A percentile compares a stretch with the other conserved stretches of the same genome.
These are phyloP conservation scores for Nyctibius bracteatus DNA, from an alignment of 2,113 vertebrate species.

Conservation along the genomic window DNA sequence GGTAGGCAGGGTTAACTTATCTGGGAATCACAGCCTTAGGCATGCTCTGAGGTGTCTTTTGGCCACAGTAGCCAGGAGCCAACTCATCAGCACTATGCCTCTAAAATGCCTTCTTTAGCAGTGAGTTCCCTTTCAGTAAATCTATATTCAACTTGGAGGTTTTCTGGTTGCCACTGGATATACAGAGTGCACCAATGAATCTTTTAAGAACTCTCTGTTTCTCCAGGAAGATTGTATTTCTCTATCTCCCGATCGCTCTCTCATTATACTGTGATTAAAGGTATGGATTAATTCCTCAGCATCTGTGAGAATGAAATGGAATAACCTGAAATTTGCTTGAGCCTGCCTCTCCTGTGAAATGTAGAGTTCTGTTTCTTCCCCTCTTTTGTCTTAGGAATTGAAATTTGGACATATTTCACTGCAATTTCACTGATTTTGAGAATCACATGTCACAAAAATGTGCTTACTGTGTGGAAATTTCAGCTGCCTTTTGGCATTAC, in stretches of 20 bases:
- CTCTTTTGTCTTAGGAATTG: neutral
- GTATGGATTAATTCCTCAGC: neutral
- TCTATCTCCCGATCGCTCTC: neutral
- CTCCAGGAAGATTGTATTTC: neutral
- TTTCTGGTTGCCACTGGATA: neutral
- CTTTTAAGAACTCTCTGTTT: neutral
- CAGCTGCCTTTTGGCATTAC: neutral
- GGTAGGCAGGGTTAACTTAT: neutral
- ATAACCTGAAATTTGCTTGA: neutral
- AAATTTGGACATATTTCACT: neutral
- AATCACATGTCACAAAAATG: neutral
- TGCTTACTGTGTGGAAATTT: neutral
- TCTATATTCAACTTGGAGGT: neutral
- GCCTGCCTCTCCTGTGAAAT: neutral
- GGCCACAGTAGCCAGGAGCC: neutral
- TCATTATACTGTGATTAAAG: neutral
- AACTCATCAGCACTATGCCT: neutral
- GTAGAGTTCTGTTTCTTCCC: neutral
- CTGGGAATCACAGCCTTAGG: neutral
- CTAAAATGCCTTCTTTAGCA: neutral
- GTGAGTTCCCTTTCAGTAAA: neutral
- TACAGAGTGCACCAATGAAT: neutral
- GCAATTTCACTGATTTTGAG: neutral
- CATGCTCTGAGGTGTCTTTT: neutral
- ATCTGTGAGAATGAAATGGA: neutral